Base-by-base conservation (phyloP, 2,888 invertebrate genomes). In the Drosophila trichaetosa region DNA sequence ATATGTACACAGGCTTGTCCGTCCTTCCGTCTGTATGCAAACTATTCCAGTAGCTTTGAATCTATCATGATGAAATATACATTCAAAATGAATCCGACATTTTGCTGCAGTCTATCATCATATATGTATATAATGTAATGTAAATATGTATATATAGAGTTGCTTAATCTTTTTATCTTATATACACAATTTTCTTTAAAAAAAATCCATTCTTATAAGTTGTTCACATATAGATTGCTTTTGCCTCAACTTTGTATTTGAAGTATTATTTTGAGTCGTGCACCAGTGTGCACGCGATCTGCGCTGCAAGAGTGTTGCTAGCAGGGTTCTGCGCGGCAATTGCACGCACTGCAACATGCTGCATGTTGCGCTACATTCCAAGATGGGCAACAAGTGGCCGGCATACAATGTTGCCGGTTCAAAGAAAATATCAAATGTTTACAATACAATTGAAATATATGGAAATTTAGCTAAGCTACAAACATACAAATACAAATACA, bases 311-410 rank as follows among this genome's bases (percentile, higher is more conserved):
- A 13, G 11, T 67, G 70, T 62, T 64, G 58, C 58, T 24, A 62
- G 38, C 46, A 27, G 4, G 0, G 6, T 16, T 16, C 53, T 29
- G 48, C 11, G 21, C 29, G 27, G 42, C 18, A 24, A n/a, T 24
- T 29, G 7, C 33, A 0, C 11, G 4, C 18, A 10, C 31, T 24
- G 70, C 72, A 75, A 18, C 66, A 79, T 70, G 71, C 8, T 66
- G 63, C 65, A 1, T 67, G 79, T 62, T 65, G 52, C 31, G 21
- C 67, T 59, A 67, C 65, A 73, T 52, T 69, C 70, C 57, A 78
- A 53, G 7, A 63, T 31, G 60, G 76, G 76, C 84, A 84, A 84
- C 84, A 84, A 84, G 84, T 84, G 84, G 76, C 65, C 10, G 38
- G 24, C 24, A 18, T 10, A 27, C 60, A 64, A 74, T 70, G 69